Evolutionary conservation across 2,797 vertebrate genomes (phyloP).

Genomic region (Rhinatrema bivittatum): DNA sequence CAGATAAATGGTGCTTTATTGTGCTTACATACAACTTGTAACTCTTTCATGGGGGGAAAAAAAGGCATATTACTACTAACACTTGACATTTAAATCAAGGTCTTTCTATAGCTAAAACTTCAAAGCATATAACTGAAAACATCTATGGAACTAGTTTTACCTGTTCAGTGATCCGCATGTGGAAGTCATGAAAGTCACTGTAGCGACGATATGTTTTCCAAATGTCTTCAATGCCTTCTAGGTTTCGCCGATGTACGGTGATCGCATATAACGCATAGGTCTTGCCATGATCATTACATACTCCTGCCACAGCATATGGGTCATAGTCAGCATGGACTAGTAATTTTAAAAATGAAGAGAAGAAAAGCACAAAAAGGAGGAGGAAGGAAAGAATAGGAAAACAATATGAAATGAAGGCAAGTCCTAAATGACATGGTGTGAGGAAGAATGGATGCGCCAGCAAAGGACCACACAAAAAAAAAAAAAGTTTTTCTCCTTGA

Average conservation of each 20-base stretch:
- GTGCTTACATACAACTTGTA: no score
- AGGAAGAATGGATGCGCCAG: constrained; percentile 39
- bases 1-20: no score
- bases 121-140: not conserved
- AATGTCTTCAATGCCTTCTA: constrained; percentile 74
- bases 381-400: constrained; percentile 47
- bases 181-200: constrained; percentile 97
- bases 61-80: no score
- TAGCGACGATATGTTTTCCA: constrained; percentile 98
- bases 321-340: constrained; percentile 85
- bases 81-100: no score
- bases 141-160: constrained; percentile 38
- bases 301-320: constrained; percentile 90
- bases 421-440: constrained; percentile 48
- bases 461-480: no score
- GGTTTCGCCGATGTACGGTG: constrained; percentile 79
- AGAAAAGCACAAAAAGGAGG: constrained; percentile 40
- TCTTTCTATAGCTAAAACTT: not conserved
- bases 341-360: constrained; percentile 42
- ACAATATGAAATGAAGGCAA: constrained; percentile 54
- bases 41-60: no score
- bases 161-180: constrained; percentile 97
- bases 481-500: no score
- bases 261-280: constrained; percentile 94
- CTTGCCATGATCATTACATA: constrained; percentile 98